Conservation (phyloP, 1,140 invertebrate species). For the Polypedilum pembai region DNA sequence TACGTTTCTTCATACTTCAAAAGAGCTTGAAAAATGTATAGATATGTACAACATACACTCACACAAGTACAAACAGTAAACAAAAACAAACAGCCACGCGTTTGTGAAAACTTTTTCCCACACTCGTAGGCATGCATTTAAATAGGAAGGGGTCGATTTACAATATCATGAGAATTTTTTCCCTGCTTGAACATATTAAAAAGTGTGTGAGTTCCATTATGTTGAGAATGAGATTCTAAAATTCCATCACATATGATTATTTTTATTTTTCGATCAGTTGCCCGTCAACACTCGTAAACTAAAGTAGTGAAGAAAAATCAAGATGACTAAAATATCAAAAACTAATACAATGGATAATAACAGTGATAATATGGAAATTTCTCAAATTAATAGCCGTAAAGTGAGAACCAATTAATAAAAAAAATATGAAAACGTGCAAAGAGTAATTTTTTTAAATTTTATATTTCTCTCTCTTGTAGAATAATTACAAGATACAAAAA, state of each 20-base stretch:
- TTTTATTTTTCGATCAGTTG: not conserved
- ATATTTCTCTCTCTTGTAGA: not conserved
- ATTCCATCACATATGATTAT: not conserved
- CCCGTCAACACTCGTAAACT: not conserved
- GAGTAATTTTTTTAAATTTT: not conserved
- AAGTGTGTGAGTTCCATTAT: too few relatives aligned
- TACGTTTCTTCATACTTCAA: too few relatives aligned
- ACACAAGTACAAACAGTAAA: not conserved
- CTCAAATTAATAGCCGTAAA: not conserved
- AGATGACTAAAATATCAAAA: constrained; percentile 22
- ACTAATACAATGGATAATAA: not conserved
- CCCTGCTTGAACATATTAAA: too few relatives aligned
- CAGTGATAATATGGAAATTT: not conserved
- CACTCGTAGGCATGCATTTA: not conserved
- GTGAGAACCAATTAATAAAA: not conserved
- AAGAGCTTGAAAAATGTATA: too few relatives aligned
- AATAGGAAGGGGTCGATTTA: constrained; percentile 21
- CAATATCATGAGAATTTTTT: constrained; percentile 16
- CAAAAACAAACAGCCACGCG: constrained; percentile 11
- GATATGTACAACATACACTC: too few relatives aligned
- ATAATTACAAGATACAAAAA: constrained; percentile 24
- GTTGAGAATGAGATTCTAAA: not conserved
- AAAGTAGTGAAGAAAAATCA: not conserved
- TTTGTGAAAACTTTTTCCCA: constrained; percentile 22
- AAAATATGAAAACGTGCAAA: not conserved